A percentile compares a stretch with the other conserved stretches of the same genome.
These are phyloP conservation scores for Cheilosia scutellata DNA, from an alignment of 2,888 invertebrate genomes.

Conservation along the genomic window DNA sequence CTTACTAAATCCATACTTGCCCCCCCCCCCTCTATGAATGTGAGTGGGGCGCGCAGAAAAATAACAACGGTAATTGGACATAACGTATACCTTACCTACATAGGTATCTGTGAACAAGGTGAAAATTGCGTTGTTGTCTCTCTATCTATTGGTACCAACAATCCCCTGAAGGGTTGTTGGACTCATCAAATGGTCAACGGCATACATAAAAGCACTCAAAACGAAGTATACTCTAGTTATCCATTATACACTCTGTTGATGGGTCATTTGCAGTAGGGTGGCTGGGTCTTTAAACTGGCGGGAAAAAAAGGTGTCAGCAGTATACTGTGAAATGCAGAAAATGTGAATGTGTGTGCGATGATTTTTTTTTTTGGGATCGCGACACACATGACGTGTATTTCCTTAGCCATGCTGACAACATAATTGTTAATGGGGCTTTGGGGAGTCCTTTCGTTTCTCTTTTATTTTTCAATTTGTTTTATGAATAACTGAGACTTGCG, in stretches of 20 bases:
- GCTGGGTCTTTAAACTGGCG: background rate
- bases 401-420: background rate
- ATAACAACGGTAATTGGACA: constrained; percentile 35
- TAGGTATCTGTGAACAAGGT: constrained; percentile 15
- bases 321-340: constrained; percentile 11
- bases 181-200: constrained; percentile 68
- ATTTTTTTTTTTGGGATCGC: background rate
- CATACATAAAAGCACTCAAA: constrained; percentile 19
- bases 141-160: constrained; percentile 25
- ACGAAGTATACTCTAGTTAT: background rate
- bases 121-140: constrained; percentile 43
- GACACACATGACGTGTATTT: background rate
- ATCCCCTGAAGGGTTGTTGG: constrained; percentile 55
- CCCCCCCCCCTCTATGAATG: no score
- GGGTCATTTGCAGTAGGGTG: constrained; percentile 22
- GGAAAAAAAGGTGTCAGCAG: background rate
- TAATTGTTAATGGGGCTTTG: background rate
- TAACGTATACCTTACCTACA: background rate
- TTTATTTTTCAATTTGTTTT: constrained; percentile 11
- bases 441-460: constrained; percentile 14
- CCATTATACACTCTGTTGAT: background rate
- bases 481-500: background rate
- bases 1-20: background rate
- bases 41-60: background rate
- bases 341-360: constrained; percentile 9